A percentile compares a stretch with the other conserved stretches of the same genome.
phyloP scores from a whole-genome alignment of 1,140 invertebrate genomes.

The Arctopsyche grandis region DNA sequence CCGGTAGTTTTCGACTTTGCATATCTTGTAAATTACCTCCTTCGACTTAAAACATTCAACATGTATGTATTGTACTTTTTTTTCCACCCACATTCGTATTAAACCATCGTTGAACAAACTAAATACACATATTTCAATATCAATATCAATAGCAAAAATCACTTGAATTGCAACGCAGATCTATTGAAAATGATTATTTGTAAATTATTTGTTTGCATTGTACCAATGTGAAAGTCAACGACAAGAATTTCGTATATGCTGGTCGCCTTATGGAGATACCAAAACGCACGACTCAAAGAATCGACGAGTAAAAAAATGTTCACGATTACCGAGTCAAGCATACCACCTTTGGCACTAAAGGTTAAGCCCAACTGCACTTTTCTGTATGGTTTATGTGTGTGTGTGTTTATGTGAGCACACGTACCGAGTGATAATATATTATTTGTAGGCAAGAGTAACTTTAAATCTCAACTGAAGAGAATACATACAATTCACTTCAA shows the following conservation, averaged over 20 bases:
- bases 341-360: conserved; percentile 48
- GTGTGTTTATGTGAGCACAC: too few relatives aligned
- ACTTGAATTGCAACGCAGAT: too few relatives aligned
- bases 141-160: too few relatives aligned
- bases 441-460: conserved; percentile 44
- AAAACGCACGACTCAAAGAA: conserved; percentile 22
- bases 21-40: conserved; percentile 14
- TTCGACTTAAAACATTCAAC: not conserved
- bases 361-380: conserved; percentile 45
- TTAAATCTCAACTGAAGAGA: conserved; percentile 14
- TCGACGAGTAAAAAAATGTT: conserved; percentile 36
- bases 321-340: conserved; percentile 49
- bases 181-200: too few relatives aligned
- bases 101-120: too few relatives aligned
- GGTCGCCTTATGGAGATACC: conserved; percentile 10
- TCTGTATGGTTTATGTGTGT: conserved; percentile 2
- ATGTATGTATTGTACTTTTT: not conserved
- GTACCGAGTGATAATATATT: conserved; percentile 45
- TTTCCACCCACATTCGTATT: too few relatives aligned
- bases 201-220: too few relatives aligned
- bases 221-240: too few relatives aligned
- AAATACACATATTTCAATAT: too few relatives aligned
- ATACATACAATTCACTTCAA: conserved; percentile 5
- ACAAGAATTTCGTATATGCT: too few relatives aligned
- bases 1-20: not conserved